Evolutionary conservation across 2,113 vertebrate genomes (phyloP).

Genomic region (Terrapene triunguis): DNA sequence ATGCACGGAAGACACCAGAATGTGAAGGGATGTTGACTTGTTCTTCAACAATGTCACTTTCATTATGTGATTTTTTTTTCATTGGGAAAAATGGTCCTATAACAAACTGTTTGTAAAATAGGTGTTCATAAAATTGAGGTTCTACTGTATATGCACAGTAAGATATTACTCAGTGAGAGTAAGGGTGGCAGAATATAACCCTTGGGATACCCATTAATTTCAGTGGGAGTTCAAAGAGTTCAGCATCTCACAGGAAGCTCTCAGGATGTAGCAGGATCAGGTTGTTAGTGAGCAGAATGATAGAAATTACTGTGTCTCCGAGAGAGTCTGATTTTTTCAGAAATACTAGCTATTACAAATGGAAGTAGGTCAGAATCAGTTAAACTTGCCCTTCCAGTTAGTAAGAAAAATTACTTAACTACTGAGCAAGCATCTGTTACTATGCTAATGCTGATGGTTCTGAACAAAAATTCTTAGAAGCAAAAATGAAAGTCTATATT

Average conservation of each 20-base stretch:
- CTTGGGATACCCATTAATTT: neutral
- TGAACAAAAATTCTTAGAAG: neutral
- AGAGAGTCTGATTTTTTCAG: neutral
- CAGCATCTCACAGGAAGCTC: neutral
- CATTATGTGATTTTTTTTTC: neutral
- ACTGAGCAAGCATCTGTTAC: neutral
- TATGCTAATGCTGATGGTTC: neutral
- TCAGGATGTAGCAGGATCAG: neutral
- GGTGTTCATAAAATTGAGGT: neutral
- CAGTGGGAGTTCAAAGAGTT: neutral
- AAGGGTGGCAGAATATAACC: neutral
- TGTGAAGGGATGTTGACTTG: neutral
- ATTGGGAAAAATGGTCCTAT: neutral
- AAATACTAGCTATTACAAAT: neutral
- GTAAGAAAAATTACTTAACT: conserved; percentile 10
- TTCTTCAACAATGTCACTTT: neutral
- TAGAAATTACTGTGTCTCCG: neutral
- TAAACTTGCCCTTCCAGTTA: neutral
- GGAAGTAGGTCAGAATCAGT: neutral
- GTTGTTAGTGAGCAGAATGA: neutral
- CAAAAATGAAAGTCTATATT: neutral
- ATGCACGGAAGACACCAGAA: neutral
- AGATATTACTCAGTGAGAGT: neutral
- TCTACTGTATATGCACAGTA: neutral
- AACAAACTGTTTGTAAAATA: neutral